Base-by-base conservation (phyloP, 1,140 invertebrate genomes). In the Branchinecta lindahli region DNA sequence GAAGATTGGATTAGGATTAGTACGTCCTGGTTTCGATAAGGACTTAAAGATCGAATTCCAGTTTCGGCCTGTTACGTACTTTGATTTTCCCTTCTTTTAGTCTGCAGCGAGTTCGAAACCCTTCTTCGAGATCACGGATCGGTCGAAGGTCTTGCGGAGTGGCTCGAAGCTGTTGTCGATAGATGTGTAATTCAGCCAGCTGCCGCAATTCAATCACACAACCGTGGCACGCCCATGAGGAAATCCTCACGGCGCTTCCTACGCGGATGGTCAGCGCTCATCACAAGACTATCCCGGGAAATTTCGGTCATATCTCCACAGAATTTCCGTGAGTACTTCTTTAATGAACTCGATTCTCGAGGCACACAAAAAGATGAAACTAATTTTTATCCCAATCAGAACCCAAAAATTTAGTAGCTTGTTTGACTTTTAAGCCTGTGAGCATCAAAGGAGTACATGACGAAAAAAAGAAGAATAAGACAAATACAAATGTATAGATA, bases 251-350 rank as follows among this genome's bases (percentile, higher is more conserved):
- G 80, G 45, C 79, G 81, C 70, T 83, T 83, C 71, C 74, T 83
- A 20, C 73, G 82, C 33, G 77, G 79, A 74, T 83, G 82, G 82
- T 81, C 81, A 3, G 79, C 78, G 67, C 82, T 83, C 73, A 79
- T 81, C 8, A 80, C 80, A 0, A 71, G 81, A 12, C 76, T 83
- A 15, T 81, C 82, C 15, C 73, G 82, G 18, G 82, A 83, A 70
- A 80, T 83, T 80, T 83, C 81, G 0, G 74, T 82, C 0, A 81
- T 82, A 72, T 82, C 81, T 66, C 79, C 82, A 3, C 80, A 81
- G 0, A 83, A 81, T 72, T 83, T 83, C 72, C 82, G 82, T 83
- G 74, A 75, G 75, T 73, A 46, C 12, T 68, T 69, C 66, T 45
- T 18, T 33, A 18, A 33, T 33, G 1, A 33, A 33, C 5, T 33